These are phyloP conservation scores for Bothrops alternatus DNA, from an alignment of 2,797 vertebrate genomes.

Conservation along the genomic window DNA sequence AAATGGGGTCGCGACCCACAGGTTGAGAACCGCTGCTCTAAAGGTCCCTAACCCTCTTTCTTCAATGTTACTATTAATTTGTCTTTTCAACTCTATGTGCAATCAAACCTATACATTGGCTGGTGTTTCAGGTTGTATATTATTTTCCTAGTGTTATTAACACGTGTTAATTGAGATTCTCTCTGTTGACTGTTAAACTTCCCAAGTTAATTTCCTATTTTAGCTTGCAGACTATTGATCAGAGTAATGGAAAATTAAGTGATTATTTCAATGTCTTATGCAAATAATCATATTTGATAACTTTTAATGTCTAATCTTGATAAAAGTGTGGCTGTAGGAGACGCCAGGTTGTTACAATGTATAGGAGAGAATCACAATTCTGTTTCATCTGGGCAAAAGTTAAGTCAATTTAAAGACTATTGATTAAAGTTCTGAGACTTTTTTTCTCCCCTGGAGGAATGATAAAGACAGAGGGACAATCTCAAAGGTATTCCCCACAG, in stretches of 20 bases:
- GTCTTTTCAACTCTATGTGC: neutral
- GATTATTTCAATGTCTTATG: neutral
- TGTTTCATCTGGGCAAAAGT: neutral
- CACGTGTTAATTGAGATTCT: neutral
- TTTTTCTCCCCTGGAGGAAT: neutral
- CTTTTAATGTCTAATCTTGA: neutral
- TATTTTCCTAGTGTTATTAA: neutral
- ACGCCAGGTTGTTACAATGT: neutral
- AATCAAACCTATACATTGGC: neutral
- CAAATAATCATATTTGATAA: neutral
- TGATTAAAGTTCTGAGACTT: neutral
- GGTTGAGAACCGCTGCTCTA: too few species aligned
- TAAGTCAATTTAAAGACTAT: neutral
- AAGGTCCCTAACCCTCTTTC: neutral
- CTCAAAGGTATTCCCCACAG: neutral
- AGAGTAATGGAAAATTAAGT: neutral
- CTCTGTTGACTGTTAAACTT: neutral
- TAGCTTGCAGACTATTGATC: neutral
- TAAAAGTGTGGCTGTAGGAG: neutral
- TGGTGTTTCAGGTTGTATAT: neutral
- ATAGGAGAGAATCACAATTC: neutral
- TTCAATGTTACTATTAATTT: neutral
- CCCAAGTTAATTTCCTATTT: neutral
- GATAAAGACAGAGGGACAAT: neutral
- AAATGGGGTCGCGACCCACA: too few species aligned